A percentile compares a stretch with the other conserved stretches of the same genome.
These are phyloP conservation scores for Drosophila cognata DNA, from an alignment of 2,888 invertebrate species.

Conservation along the genomic window DNA sequence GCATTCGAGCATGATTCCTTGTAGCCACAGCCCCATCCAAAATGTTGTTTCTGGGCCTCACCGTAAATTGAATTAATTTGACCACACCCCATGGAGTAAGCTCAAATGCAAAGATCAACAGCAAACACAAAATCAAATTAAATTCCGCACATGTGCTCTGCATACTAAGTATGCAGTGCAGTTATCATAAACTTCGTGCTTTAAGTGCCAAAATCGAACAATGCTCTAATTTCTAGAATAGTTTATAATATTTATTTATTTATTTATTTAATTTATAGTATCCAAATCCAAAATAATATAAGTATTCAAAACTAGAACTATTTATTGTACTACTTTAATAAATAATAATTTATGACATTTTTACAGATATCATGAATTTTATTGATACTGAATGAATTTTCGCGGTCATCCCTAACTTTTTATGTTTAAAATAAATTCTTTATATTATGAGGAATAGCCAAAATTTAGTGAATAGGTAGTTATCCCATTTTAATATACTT, in stretches of 20 bases:
- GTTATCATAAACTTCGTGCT: constrained; percentile 13
- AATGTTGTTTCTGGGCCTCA: constrained; percentile 4
- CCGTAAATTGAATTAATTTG: constrained; percentile 66
- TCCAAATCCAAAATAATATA: background rate
- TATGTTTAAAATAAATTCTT: background rate
- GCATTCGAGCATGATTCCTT: constrained; percentile 28
- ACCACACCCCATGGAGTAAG: constrained; percentile 26
- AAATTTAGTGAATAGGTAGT: background rate
- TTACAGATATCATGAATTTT: background rate
- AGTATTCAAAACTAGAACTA: background rate
- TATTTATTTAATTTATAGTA: no score
- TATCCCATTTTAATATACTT: background rate
- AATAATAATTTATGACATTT: background rate
- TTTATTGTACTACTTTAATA: background rate
- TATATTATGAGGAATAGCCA: background rate
- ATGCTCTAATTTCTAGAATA: background rate
- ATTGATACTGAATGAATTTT: background rate
- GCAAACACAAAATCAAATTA: constrained; percentile 6
- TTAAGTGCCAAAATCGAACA: background rate
- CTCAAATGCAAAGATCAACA: constrained; percentile 11
- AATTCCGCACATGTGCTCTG: constrained; percentile 4
- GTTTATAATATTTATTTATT: background rate
- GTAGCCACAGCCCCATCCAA: background rate
- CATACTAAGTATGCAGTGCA: constrained; percentile 28
- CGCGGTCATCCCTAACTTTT: background rate